Evolutionary conservation across 2,113 vertebrate genomes (phyloP).

Genomic region (Rhinoderma darwinii): DNA sequence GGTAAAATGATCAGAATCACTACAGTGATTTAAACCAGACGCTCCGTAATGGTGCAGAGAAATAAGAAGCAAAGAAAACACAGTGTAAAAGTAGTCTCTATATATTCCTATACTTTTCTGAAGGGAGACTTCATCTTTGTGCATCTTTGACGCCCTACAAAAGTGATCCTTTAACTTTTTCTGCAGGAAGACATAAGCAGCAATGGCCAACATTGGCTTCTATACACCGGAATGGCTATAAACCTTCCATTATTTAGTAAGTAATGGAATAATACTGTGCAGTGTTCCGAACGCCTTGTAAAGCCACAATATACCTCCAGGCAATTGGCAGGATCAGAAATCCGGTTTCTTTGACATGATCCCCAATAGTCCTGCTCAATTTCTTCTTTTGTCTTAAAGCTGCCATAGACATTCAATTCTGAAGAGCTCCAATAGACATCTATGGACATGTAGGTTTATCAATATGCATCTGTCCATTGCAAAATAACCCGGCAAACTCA

Average conservation of each 20-base stretch:
- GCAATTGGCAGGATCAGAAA: constrained; percentile 24
- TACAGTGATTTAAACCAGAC: neutral
- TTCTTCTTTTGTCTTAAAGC: constrained; percentile 11
- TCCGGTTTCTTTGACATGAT: constrained; percentile 30
- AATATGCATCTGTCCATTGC: neutral
- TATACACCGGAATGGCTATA: neutral
- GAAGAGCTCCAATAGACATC: neutral
- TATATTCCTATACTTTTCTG: no score
- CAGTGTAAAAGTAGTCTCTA: no score
- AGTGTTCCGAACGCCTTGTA: constrained; percentile 21
- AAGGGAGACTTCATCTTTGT: no score
- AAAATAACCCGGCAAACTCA: neutral
- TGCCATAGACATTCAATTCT: neutral
- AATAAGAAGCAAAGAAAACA: neutral
- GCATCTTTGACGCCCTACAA: no score
- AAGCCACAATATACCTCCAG: neutral
- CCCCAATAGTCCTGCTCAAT: constrained; percentile 6
- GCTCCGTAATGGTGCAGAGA: neutral
- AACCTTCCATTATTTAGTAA: neutral
- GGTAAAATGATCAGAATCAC: neutral
- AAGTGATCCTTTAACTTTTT: no score
- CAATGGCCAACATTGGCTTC: neutral
- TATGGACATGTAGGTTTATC: neutral
- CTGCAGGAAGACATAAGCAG: neutral
- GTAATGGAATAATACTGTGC: neutral